Base-by-base conservation (phyloP, 2,113 vertebrate species). In the Pygoscelis antarcticus region DNA sequence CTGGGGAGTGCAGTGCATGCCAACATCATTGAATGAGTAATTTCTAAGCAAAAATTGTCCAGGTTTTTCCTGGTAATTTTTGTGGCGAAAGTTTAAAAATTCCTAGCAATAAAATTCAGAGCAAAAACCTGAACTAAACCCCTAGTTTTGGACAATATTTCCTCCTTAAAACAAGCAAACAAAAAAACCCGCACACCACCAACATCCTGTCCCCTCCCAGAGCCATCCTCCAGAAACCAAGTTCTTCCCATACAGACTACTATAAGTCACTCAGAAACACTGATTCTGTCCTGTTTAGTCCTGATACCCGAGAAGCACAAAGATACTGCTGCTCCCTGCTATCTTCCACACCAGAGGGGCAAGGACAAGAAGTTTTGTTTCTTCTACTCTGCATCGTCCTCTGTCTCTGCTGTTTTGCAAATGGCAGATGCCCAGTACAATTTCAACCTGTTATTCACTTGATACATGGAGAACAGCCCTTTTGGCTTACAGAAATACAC, bases 221-320 rank as follows among this genome's bases (percentile, higher is more conserved):
- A 71, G 42, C 47, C 21, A 6, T 76, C 16, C 9, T 74, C 12
- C 15, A 47, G 70, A 82, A 86, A 82, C 12, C 30, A 60, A n/a
- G 38, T 64, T 83, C 46, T 87, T 80, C 72, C 34, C 7, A 2
- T 55, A 11, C 32, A 68, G 42, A n/a, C 25, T 9, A 0, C 15
- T 44, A 0, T 32, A 70, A 83, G 61, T 75, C 1, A 2, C 55
- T 75, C 16, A 34, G 55, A 72, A 83, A 26, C 32, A 46, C 46
- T 19, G 29, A 32, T 51, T 89, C 32, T 77, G 22, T 17, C 34
- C 36, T 60, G 2, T 32, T 75, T 20, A 32, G 40, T 51, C 13
- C 22, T 71, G 51, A 21, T 29, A 54, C 3, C 36, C 0, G 0
- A 58, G 69, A n/a, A 72, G 30, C 23, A 5, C 40, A 18, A 62